Base-by-base conservation (phyloP, 2,797 vertebrate genomes). In the Nannoperca australis region DNA sequence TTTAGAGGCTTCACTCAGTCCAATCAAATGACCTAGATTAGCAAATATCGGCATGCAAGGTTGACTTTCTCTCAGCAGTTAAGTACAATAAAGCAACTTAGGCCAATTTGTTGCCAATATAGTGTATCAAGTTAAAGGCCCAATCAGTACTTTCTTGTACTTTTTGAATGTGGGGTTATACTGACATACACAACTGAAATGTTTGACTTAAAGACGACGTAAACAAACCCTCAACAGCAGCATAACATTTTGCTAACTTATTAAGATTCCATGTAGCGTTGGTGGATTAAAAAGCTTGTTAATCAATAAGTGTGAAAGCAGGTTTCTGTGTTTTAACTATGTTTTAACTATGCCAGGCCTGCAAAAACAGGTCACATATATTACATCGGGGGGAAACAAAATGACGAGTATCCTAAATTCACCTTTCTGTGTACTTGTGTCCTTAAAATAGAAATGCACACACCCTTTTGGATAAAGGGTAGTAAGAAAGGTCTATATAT, bases 11-110 rank as follows among this genome's bases (percentile, higher is more conserved):
- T 53, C 49, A 36, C 9, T 84, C 60, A 74, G 53, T 71, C 51
- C 36, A 49, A 64, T 18, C 76, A 78, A 42, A 85, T 88, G 32
- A 78, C 38, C 61, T n/a, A 58, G 60, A 84, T 73, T 70, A 70
- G 60, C 59, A 70, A 42, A 49, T 17, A 65, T 18, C n/a, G n/a
- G 55, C 59, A 44, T 24, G 11, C 12, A 34, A 54, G 18, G 58
- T 24, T 34, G 27, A 76, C 56, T 60, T 56, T 75, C 62, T 30
- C 30, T 71, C 69, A 69, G 40, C 13, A 10, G 54, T 51, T 1
- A 65, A 59, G 30, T 67, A 53, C 63, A 70, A 42, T 44, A 36
- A 69, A 22, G 49, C 34, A 44, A 12, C 66, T 75, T 50, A 70
- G 34, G 32, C 34, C 20, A 58, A 42, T 76, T n/a, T 70, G 14